A percentile compares a stretch with the other conserved stretches of the same genome.
These are phyloP conservation scores for Hermodice carunculata DNA, from an alignment of 2,888 invertebrate species.

Conservation along the genomic window DNA sequence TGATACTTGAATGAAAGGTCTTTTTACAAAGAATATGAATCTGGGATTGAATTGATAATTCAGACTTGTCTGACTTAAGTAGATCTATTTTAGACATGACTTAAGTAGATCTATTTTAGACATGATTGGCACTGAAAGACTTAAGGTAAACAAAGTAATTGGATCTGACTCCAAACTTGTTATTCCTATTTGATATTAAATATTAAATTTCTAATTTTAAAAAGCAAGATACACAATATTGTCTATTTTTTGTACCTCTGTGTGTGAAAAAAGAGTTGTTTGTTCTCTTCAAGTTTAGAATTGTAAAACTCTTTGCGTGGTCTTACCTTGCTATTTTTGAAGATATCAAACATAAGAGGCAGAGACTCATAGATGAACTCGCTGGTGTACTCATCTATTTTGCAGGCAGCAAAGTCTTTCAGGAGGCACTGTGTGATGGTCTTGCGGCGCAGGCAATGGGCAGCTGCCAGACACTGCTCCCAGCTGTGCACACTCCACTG, in stretches of 20 bases:
- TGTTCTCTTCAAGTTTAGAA: neutral
- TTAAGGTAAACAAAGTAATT: neutral
- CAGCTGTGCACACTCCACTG: constrained; percentile 94
- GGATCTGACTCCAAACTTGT: neutral
- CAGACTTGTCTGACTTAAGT: no score
- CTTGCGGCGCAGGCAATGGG: constrained; percentile 86
- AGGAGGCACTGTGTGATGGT: constrained; percentile 88
- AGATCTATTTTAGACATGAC: no score
- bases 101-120: no score
- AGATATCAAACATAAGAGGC: constrained; percentile 89
- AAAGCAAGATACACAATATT: neutral
- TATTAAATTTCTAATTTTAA: neutral
- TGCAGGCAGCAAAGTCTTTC: constrained; percentile 84
- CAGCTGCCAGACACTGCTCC: constrained; percentile 90
- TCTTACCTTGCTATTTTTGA: constrained; percentile 88
- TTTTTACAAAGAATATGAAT: no score
- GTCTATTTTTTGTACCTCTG: constrained; percentile 1
- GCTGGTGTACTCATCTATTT: constrained; percentile 74
- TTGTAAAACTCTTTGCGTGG: neutral
- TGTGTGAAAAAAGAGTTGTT: constrained; percentile 10
- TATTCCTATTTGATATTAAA: neutral
- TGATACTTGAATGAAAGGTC: no score
- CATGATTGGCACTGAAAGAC: no score
- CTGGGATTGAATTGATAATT: no score
- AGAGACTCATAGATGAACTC: constrained; percentile 92